Evolutionary conservation across 2,797 vertebrate species (phyloP).

Genomic region (Triplophysa bombifrons): DNA sequence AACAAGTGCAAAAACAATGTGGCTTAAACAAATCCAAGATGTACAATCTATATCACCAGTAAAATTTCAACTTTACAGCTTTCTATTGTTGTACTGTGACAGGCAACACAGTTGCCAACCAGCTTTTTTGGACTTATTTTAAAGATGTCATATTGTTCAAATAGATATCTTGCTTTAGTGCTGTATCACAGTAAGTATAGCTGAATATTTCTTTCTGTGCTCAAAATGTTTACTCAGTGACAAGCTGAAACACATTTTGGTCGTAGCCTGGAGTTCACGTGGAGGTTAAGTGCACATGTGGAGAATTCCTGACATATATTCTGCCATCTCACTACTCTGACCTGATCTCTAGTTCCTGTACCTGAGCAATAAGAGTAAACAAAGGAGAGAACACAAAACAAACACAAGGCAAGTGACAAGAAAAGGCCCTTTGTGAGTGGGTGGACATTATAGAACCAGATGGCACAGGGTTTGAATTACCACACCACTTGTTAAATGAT

Average conservation of each 20-base stretch:
- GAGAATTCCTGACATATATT: slow-evolving; percentile 64
- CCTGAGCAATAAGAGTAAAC: slow-evolving; percentile 62
- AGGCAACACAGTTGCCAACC: neutral
- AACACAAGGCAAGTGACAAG: slow-evolving; percentile 55
- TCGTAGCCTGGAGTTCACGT: slow-evolving; percentile 62
- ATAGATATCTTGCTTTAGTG: too few relatives aligned
- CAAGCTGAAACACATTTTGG: slow-evolving; percentile 19
- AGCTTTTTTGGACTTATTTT: neutral
- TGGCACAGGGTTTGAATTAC: slow-evolving; percentile 67
- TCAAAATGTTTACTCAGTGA: slow-evolving; percentile 13
- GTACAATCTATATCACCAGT: too few relatives aligned
- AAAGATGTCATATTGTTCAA: too few relatives aligned
- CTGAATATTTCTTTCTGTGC: neutral
- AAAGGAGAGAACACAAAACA: slow-evolving; percentile 63
- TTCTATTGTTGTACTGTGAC: too few relatives aligned
- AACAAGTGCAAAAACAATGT: too few relatives aligned
- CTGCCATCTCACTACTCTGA: slow-evolving; percentile 37
- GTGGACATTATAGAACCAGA: slow-evolving; percentile 60
- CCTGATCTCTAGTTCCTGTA: slow-evolving; percentile 45
- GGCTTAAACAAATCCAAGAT: too few relatives aligned
- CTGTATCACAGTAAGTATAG: neutral
- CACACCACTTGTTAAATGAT: slow-evolving; percentile 54
- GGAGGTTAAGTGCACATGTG: slow-evolving; percentile 66
- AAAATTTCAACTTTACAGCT: too few relatives aligned
- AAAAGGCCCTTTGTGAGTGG: slow-evolving; percentile 65